Conservation (phyloP, 1,140 invertebrate genomes). For the Frieseomelitta varia region DNA sequence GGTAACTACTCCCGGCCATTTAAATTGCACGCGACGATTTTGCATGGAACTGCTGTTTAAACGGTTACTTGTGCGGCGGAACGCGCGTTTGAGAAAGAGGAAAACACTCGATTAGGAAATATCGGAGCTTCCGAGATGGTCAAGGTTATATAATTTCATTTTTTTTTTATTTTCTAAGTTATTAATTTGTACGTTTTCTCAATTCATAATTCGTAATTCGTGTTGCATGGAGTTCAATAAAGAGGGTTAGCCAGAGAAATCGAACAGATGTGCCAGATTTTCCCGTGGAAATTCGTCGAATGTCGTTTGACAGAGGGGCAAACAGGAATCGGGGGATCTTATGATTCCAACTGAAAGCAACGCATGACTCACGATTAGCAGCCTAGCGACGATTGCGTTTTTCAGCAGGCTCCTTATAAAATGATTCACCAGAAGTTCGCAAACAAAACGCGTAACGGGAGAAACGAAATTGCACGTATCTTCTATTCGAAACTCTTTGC, state of each 20-base stretch:
- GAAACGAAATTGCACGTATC: constrained; percentile 2
- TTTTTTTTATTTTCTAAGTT: too few species aligned
- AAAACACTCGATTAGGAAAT: not conserved
- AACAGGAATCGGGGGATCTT: not conserved
- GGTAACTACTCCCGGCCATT: constrained; percentile 14
- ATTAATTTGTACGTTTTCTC: not conserved
- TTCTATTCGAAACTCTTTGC: not conserved
- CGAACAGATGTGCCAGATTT: constrained; percentile 54
- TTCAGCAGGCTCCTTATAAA: constrained; percentile 8
- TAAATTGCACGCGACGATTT: constrained; percentile 41
- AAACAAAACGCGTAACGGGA: constrained; percentile 7
- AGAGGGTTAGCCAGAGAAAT: constrained; percentile 27
- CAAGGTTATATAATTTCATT: not conserved
- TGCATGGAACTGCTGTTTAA: not conserved
- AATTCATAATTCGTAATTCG: constrained; percentile 41
- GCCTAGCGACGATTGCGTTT: constrained; percentile 4
- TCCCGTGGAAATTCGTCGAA: constrained; percentile 61
- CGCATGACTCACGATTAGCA: constrained; percentile 49
- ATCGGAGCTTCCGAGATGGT: not conserved
- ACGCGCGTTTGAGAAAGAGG: not conserved
- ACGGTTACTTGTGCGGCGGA: not conserved
- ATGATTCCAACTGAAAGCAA: not conserved
- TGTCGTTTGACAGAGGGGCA: constrained; percentile 1
- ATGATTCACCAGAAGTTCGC: constrained; percentile 17
- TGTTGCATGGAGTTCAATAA: constrained; percentile 29